Percentiles rank a stretch among this genome's conserved stretches.
These are phyloP conservation scores for Cosmopolites sordidus DNA, from an alignment of 2,888 invertebrate genomes.

Conservation along the genomic window DNA sequence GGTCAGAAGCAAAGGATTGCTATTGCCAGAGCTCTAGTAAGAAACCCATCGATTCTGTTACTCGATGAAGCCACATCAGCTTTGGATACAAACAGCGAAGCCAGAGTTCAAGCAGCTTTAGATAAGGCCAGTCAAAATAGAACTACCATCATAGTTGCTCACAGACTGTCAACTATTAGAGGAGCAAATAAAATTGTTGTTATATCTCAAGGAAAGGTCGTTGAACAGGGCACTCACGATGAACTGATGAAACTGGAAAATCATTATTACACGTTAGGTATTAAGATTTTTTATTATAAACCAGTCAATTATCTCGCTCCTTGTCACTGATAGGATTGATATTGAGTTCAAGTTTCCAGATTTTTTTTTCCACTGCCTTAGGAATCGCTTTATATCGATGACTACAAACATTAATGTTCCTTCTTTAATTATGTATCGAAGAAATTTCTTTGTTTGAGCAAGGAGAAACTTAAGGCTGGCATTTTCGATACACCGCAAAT, in stretches of 20 bases:
- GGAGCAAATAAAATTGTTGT: constrained; percentile 71
- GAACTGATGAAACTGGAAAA: constrained; percentile 62
- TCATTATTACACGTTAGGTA: constrained; percentile 51
- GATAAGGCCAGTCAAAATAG: constrained; percentile 67
- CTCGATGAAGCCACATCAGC: constrained; percentile 90
- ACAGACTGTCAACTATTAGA: constrained; percentile 69
- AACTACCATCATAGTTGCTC: constrained; percentile 76
- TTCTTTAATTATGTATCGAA: no score
- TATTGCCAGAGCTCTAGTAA: constrained; percentile 80
- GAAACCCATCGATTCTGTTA: constrained; percentile 73
- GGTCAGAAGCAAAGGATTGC: constrained; percentile 90
- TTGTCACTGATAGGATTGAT: no score
- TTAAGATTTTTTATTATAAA: no score
- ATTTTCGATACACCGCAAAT: no score
- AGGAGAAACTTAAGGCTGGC: no score
- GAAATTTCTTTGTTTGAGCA: no score
- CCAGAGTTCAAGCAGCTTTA: constrained; percentile 76
- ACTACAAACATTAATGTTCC: no score
- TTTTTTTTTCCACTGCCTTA: no score
- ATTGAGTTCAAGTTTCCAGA: no score
- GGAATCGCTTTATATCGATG: no score
- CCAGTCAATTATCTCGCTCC: no score
- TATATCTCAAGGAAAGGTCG: constrained; percentile 62
- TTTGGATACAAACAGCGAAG: constrained; percentile 80
- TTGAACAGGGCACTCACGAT: constrained; percentile 67